Percentiles rank a stretch among this genome's conserved stretches.
phyloP scores from a whole-genome alignment of 2,888 invertebrate genomes.

The Craniophora ligustri region DNA sequence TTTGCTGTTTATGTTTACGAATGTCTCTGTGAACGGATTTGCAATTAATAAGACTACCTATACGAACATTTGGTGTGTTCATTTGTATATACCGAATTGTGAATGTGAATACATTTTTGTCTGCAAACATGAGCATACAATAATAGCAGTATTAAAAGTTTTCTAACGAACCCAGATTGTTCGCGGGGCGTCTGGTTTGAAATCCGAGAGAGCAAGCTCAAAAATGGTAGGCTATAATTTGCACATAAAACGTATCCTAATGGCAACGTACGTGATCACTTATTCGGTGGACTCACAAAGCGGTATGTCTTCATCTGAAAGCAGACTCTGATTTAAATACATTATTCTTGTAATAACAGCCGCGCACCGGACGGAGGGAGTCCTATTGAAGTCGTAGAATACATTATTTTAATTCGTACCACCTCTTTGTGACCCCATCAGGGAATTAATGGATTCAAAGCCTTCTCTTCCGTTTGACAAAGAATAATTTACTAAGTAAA shows the following conservation, averaged over 20 bases:
- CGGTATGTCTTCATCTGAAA: conserved; percentile 85
- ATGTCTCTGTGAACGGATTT: conserved; percentile 72
- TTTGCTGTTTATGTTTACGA: conserved; percentile 77
- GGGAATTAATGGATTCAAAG: conserved; percentile 88
- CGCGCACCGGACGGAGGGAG: conserved; percentile 83
- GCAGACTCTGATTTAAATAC: conserved; percentile 87
- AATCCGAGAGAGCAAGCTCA: conserved; percentile 76
- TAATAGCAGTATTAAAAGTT: conserved; percentile 69
- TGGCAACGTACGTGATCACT: conserved; percentile 86
- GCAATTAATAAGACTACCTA: conserved; percentile 71
- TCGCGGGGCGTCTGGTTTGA: conserved; percentile 63
- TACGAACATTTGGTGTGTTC: conserved; percentile 17
- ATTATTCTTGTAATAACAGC: conserved; percentile 87
- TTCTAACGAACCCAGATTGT: conserved; percentile 85
- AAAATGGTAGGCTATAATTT: conserved; percentile 87
- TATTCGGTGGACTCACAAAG: conserved; percentile 83
- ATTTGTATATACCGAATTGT: conserved; percentile 4
- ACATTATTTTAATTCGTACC: conserved; percentile 88
- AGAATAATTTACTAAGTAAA: conserved; percentile 89
- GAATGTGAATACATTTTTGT: conserved; percentile 18
- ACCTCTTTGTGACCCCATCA: conserved; percentile 88
- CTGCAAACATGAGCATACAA: conserved; percentile 51
- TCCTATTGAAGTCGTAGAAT: conserved; percentile 86
- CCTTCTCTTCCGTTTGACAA: conserved; percentile 87
- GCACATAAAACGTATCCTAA: conserved; percentile 88